Conservation (phyloP, 2,888 invertebrate genomes). For the Criorhina ranunculi region DNA sequence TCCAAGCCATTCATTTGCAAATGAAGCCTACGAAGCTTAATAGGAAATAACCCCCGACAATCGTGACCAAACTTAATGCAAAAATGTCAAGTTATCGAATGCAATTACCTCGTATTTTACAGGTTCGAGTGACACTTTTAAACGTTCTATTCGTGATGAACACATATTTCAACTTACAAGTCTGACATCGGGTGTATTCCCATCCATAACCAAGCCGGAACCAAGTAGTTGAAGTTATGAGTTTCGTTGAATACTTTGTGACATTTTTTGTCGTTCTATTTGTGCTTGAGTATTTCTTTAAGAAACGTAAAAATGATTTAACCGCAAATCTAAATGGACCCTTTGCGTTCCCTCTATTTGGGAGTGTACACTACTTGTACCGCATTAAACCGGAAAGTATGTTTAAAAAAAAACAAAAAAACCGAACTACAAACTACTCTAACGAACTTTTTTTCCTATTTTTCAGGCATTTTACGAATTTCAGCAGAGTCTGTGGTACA, state of each 20-base stretch:
- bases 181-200: not conserved
- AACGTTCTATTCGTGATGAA: not conserved
- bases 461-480: constrained; percentile 70
- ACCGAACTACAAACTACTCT: not conserved
- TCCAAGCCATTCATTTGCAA: too few relatives aligned
- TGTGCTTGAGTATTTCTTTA: constrained; percentile 21
- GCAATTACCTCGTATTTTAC: too few relatives aligned
- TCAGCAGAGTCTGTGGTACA: constrained; percentile 76
- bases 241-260: constrained; percentile 19
- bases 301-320: constrained; percentile 41
- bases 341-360: constrained; percentile 24
- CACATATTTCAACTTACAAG: too few relatives aligned
- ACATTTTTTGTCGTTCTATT: constrained; percentile 12
- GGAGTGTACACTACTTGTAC: constrained; percentile 33
- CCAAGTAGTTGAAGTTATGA: constrained; percentile 1
- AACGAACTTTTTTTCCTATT: not conserved
- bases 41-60: too few relatives aligned
- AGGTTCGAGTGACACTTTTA: too few relatives aligned
- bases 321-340: constrained; percentile 45
- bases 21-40: too few relatives aligned
- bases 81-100: too few relatives aligned
- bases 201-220: not conserved
- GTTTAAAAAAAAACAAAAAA: not conserved
- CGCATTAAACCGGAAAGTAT: constrained; percentile 39
- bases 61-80: too few relatives aligned